Evolutionary conservation across 2,888 invertebrate genomes (phyloP).

Genomic region (Dermolepida albohirtum): DNA sequence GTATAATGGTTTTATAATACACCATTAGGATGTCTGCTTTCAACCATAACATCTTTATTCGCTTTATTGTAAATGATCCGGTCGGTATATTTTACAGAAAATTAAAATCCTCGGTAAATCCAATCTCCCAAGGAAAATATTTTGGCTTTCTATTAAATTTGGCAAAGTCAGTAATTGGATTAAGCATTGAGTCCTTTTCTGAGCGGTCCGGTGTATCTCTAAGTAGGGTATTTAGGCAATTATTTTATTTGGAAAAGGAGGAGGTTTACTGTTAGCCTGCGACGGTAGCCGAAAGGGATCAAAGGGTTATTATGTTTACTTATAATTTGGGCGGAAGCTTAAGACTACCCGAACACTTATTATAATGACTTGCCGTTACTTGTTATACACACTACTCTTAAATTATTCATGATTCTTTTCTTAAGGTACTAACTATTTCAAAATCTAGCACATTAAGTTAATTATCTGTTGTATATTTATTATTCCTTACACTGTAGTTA

Average conservation of each 20-base stretch:
- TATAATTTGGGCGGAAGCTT: constrained; percentile 28
- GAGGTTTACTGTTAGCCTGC: constrained; percentile 34
- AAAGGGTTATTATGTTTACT: constrained; percentile 42
- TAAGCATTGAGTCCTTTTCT: constrained; percentile 44
- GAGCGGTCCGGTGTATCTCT: constrained; percentile 41
- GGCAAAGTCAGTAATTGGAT: constrained; percentile 51
- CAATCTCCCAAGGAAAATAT: constrained; percentile 44
- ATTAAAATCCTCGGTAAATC: constrained; percentile 42
- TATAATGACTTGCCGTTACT: constrained; percentile 22
- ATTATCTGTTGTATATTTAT: no score
- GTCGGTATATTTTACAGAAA: constrained; percentile 32
- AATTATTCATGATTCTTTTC: constrained; percentile 10
- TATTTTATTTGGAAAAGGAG: constrained; percentile 41
- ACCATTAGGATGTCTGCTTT: constrained; percentile 22
- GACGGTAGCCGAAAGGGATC: constrained; percentile 41
- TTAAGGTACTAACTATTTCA: no score
- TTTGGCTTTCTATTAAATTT: constrained; percentile 51
- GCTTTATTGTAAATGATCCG: constrained; percentile 15
- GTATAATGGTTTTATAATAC: neutral
- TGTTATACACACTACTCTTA: neutral
- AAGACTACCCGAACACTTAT: constrained; percentile 31
- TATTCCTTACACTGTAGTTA: no score
- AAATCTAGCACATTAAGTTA: no score
- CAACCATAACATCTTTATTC: constrained; percentile 31
- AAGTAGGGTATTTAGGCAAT: constrained; percentile 41